phyloP scores from a whole-genome alignment of 1,140 invertebrate genomes.

The Gryon sp. region DNA sequence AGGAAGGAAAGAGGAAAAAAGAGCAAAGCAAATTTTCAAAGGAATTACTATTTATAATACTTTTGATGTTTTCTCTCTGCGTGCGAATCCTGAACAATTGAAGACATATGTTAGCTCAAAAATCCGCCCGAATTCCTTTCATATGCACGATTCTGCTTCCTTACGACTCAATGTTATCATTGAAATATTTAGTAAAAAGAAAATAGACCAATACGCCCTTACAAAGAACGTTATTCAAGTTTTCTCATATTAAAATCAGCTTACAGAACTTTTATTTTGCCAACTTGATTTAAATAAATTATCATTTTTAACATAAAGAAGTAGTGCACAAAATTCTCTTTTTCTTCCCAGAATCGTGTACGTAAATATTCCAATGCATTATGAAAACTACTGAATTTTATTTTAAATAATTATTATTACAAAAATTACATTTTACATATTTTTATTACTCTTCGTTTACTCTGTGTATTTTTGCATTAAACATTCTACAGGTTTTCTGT shows the following conservation, averaged over 20 bases:
- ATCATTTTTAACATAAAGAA: neutral
- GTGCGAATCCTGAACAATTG: slow-evolving; percentile 13
- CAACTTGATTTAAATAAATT: slow-evolving; percentile 10
- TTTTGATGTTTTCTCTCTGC: slow-evolving; percentile 19
- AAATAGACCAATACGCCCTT: neutral
- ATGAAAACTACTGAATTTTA: too few species aligned
- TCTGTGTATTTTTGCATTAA: too few species aligned
- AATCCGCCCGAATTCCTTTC: slow-evolving; percentile 4
- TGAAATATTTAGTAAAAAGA: slow-evolving; percentile 16
- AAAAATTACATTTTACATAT: too few species aligned
- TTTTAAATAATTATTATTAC: too few species aligned
- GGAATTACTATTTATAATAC: slow-evolving; percentile 25
- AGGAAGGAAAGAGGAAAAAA: neutral
- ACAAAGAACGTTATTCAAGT: slow-evolving; percentile 5
- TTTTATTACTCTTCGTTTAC: too few species aligned
- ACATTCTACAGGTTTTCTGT: too few species aligned
- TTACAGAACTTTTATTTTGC: slow-evolving; percentile 7
- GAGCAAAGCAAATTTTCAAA: slow-evolving; percentile 14
- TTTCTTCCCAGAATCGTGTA: too few species aligned
- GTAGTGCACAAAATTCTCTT: too few species aligned
- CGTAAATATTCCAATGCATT: too few species aligned
- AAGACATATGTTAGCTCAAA: slow-evolving; percentile 14
- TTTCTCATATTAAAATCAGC: slow-evolving; percentile 10
- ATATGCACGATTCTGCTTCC: neutral
- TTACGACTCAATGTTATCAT: slow-evolving; percentile 2